Percentiles rank a stretch among this genome's conserved stretches.
Evolutionary conservation across 2,797 vertebrate genomes (phyloP).

Genomic region (Leptoclinus maculatus): DNA sequence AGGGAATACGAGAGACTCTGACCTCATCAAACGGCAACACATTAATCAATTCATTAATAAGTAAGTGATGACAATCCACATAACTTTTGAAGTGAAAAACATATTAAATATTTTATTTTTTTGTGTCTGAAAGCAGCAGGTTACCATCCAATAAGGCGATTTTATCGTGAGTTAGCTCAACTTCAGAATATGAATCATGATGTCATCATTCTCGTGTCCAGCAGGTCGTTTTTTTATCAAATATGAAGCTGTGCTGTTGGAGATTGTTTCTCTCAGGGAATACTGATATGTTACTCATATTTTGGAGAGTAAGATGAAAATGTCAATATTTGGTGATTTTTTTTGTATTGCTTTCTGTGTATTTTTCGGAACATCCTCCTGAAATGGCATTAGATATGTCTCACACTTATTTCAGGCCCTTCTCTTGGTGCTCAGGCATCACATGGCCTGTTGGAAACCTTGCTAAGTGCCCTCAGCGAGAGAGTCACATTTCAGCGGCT

Average conservation of each 20-base stretch:
- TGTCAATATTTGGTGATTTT: constrained; percentile 12
- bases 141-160: constrained; percentile 1
- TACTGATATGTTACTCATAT: constrained; percentile 20
- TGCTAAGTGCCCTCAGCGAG: constrained; percentile 75
- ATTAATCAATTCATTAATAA: constrained; percentile 9
- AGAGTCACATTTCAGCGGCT: constrained; percentile 77
- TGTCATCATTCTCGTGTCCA: constrained; percentile 20
- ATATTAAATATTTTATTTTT: neutral
- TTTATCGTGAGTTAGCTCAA: constrained; percentile 1
- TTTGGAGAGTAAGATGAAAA: constrained; percentile 24
- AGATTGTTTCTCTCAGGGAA: constrained; percentile 20
- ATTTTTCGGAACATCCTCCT: constrained; percentile 16
- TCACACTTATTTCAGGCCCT: constrained; percentile 47
- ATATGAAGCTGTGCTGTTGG: neutral
- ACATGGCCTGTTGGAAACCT: constrained; percentile 59
- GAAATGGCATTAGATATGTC: constrained; percentile 43
- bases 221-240: constrained; percentile 3
- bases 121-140: neutral
- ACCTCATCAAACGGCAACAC: neutral
- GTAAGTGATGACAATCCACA: neutral
- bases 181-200: constrained; percentile 4
- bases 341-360: neutral
- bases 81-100: neutral
- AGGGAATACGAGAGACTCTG: constrained; percentile 3
- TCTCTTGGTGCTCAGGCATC: constrained; percentile 60